Evolutionary conservation across 2,888 invertebrate genomes (phyloP), one percentile per base, ranked within the genome.

Genomic region (Brachylomia viminalis): DNA sequence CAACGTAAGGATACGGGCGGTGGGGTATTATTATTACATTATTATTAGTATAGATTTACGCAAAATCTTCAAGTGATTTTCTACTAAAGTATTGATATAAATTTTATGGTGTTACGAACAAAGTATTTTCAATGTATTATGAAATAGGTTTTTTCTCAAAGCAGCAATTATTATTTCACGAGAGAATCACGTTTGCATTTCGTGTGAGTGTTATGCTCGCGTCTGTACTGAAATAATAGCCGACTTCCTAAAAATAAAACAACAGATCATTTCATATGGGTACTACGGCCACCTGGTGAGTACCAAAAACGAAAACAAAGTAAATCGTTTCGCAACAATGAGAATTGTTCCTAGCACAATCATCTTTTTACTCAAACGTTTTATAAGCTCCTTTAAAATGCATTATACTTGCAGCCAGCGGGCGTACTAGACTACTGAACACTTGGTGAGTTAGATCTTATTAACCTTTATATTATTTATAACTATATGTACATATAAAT

Each of bases 311-410:
- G 83, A 82, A 75, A 82, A 81, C 78, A 80, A 78, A 86, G 79
- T 66, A 61, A 70, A 13, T 56, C 66, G 75, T 89, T 88, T 89
- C 86, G 83, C 88, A 94, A 94, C 93, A 94, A 94, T 92, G 85
- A 73, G 85, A 72, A 93, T 93, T 92, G 92, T 93, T 91, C 69
- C 59, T 77, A 85, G 71, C 77, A 66, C 64, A 85, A 84, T 83
- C 76, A 71, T 66, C 38, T 65, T 80, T 84, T 80, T 82, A 20
- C 75, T 72, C 72, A 59, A 82, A 86, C 86, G 87, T 92, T 92
- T 93, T 92, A 92, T 91, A 93, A 91, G 88, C 61, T 85, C 75
- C 65, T 87, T 83, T 82, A 75, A 81, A 88, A 86, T 89, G 79
- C 89, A 90, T 87, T 90, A 82, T 76, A 85, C 74, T 77, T 82